Percentiles rank a stretch among this genome's conserved stretches.
Conservation (phyloP, 2,113 vertebrate genomes). For the Grammomys dolichurus region DNA sequence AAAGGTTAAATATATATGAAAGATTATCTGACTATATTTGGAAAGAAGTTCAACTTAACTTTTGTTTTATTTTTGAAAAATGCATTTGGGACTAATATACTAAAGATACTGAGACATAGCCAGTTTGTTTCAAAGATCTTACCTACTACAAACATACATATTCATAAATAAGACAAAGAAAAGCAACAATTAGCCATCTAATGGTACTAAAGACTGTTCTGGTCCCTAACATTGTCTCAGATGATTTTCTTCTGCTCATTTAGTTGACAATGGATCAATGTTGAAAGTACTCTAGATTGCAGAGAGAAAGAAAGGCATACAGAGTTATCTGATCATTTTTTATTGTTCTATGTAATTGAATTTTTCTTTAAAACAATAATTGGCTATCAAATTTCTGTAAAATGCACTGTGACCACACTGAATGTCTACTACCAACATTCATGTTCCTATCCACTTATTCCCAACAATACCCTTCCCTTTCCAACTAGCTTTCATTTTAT, state of each 20-base stretch:
- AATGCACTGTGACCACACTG: background rate
- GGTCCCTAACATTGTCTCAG: background rate
- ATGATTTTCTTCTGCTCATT: background rate
- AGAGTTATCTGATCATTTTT: background rate
- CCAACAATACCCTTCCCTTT: background rate
- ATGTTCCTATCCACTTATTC: too few species aligned
- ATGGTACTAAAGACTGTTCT: background rate
- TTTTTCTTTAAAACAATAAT: background rate
- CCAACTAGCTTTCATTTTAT: background rate
- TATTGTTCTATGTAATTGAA: background rate
- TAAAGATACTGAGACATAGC: background rate
- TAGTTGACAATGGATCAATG: background rate
- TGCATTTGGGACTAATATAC: background rate
- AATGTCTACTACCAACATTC: background rate
- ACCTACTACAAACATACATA: background rate
- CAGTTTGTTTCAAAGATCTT: background rate
- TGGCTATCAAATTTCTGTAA: background rate
- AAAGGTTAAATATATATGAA: background rate
- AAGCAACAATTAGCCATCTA: fast-evolving
- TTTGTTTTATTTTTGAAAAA: background rate
- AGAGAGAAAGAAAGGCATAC: background rate
- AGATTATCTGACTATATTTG: background rate
- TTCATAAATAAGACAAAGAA: background rate
- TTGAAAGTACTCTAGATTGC: background rate
- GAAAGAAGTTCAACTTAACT: background rate